Evolutionary conservation across 2,797 vertebrate genomes (phyloP), one percentile per base, ranked within the genome.

Genomic region (Rousettus madagascariensis): DNA sequence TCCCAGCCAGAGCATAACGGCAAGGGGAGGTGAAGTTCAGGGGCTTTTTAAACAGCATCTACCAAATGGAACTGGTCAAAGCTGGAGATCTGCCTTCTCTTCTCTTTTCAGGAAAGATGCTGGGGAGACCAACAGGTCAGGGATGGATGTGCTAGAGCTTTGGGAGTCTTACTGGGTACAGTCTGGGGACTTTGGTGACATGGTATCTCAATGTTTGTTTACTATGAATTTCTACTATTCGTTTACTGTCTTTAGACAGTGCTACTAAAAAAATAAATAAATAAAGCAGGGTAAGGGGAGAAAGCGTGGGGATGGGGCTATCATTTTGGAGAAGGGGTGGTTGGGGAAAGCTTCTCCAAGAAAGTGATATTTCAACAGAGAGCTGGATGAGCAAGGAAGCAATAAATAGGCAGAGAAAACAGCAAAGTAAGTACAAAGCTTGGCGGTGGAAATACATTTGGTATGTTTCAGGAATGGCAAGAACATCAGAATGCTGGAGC

Each of bases 341-440:
- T n/a, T 55, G 80, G 51, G 10, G 63, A 86, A 83, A 43, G 15
- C 63, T 41, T 68, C 61, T 72, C 9, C 46, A 3, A 77, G 59
- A 53, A 86, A 49, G 38, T 17, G 43, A 53, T 10, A 22, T 86
- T 88, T 49, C 57, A 86, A 53, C 41, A 77, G 77, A 71, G 51
- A 61, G 16, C 33, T 68, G 10, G 17, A 36, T 53, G 68, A 93
- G 51, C 55, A 66, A 69, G 38, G 61, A 26, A 80, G 59, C 77
- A 79, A n/a, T 63, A 71, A 65, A 43, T 43, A 77, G 65, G 61
- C 86, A 96, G 71, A 86, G 88, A 59, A 86, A 88, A 82, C 26
- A 74, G 65, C 43, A 86, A 66, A 82, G 36, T 65, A 74, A 43
- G 33, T 9, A 86, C 63, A 49, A 65, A 95, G 89, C 36, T 78